Conservation (phyloP, 2,113 vertebrate species). For the Ondatra zibethicus region DNA sequence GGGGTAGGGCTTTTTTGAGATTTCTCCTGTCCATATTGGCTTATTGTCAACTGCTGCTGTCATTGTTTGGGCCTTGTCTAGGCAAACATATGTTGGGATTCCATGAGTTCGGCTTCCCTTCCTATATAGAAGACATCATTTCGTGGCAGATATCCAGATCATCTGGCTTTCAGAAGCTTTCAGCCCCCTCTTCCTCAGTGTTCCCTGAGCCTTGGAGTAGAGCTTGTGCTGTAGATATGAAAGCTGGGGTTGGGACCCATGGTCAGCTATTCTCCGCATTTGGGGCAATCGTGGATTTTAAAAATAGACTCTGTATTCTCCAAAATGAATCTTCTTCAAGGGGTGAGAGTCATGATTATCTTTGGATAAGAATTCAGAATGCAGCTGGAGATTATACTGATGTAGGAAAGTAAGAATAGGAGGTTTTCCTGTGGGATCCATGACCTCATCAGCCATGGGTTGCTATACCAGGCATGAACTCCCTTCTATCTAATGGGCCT, state of each 20-base stretch:
- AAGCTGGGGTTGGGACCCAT: neutral
- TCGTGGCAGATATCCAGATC: neutral
- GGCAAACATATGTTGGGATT: neutral
- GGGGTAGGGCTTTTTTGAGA: neutral
- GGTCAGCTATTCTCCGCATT: neutral
- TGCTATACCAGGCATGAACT: neutral
- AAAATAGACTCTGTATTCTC: neutral
- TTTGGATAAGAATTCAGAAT: neutral
- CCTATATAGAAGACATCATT: neutral
- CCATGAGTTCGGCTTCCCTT: neutral
- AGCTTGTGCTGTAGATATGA: neutral
- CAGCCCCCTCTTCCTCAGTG: neutral
- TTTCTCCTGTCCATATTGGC: neutral
- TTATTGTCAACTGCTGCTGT: neutral
- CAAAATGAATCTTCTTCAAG: neutral
- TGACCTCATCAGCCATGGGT: neutral
- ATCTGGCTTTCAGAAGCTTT: neutral
- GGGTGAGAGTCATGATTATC: neutral
- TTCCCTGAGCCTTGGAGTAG: neutral
- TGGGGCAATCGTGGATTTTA: neutral
- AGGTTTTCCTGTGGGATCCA: neutral
- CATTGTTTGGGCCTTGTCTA: neutral
- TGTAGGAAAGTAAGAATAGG: neutral
- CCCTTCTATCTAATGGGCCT: neutral
- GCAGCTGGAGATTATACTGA: neutral